phyloP scores from a whole-genome alignment of 2,888 invertebrate species.

The Helicoverpa assulta region DNA sequence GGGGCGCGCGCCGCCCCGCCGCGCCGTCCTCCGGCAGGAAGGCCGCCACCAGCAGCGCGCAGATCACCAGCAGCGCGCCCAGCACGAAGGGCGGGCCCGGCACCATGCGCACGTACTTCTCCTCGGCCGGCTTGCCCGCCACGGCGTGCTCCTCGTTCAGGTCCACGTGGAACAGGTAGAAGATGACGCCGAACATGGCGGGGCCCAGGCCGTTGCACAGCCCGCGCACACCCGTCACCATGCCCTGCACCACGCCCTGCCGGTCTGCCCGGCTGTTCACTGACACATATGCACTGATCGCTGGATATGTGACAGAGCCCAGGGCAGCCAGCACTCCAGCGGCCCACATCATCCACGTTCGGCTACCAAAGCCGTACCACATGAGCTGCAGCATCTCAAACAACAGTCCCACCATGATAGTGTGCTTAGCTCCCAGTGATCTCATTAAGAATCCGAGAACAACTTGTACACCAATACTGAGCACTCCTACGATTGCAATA shows the following conservation, averaged over 20 bases:
- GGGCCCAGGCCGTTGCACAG: slow-evolving; percentile 99
- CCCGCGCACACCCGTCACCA: slow-evolving; percentile 99
- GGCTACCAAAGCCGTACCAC: slow-evolving; percentile 99
- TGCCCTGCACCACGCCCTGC: slow-evolving; percentile 98
- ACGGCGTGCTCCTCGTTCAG: slow-evolving; percentile 93
- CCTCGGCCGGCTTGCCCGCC: slow-evolving; percentile 83
- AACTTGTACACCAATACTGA: slow-evolving; percentile 98
- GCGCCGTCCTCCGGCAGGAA: slow-evolving; percentile 94
- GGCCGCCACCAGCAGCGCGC: slow-evolving; percentile 97
- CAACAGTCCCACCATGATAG: slow-evolving; percentile 98
- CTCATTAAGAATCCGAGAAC: slow-evolving; percentile 95
- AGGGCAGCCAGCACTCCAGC: slow-evolving; percentile 99
- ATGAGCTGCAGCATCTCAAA: slow-evolving; percentile 99
- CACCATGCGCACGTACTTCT: slow-evolving; percentile 92
- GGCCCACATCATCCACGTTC: slow-evolving; percentile 99
- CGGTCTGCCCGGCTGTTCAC: slow-evolving; percentile 99
- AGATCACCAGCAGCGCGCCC: slow-evolving; percentile 98
- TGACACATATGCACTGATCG: slow-evolving; percentile 99
- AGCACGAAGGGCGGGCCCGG: slow-evolving; percentile 99
- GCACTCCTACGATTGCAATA: slow-evolving; percentile 98
- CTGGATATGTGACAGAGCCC: slow-evolving; percentile 99
- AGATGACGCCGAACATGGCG: slow-evolving; percentile 99
- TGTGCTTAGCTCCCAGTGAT: slow-evolving; percentile 97
- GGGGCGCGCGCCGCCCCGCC: slow-evolving; percentile 87
- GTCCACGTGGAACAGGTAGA: slow-evolving; percentile 99